Conservation (phyloP, 2,888 invertebrate species). For the Tuberolachnus salignus region DNA sequence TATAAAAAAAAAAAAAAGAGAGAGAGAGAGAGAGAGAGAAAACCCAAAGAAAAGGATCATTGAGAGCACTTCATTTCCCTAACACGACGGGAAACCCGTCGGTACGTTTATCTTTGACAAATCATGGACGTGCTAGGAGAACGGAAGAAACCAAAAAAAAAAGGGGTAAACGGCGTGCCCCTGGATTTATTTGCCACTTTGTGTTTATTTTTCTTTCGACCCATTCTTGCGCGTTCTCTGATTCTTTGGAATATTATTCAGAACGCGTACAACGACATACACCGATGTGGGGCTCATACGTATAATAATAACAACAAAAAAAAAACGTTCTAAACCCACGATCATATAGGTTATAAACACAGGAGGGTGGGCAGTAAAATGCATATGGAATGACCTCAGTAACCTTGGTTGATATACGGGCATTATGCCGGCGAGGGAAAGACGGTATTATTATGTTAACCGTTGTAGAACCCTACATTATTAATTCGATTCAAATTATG, state of each 20-base stretch:
- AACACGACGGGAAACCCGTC: slow-evolving; percentile 27
- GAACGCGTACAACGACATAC: slow-evolving; percentile 6
- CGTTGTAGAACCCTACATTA: slow-evolving; percentile 14
- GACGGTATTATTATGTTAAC: not conserved
- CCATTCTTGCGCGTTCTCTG: not conserved
- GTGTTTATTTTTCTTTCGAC: slow-evolving; percentile 26
- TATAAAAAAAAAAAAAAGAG: not conserved
- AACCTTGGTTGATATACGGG: not conserved
- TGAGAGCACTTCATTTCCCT: slow-evolving; percentile 40
- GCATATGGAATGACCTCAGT: slow-evolving; percentile 26
- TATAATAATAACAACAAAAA: slow-evolving; percentile 6
- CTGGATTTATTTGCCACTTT: slow-evolving; percentile 41
- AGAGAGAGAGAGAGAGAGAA: slow-evolving; percentile 7
- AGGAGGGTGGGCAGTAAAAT: not conserved
- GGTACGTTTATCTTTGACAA: slow-evolving; percentile 44
- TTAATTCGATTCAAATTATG: slow-evolving; percentile 27
- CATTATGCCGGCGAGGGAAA: not conserved
- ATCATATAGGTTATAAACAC: slow-evolving; percentile 8
- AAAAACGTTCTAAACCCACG: slow-evolving; percentile 8
- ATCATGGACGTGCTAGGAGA: slow-evolving; percentile 42
- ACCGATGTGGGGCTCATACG: not conserved
- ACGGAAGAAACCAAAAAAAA: slow-evolving; percentile 35
- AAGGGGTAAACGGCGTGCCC: slow-evolving; percentile 11
- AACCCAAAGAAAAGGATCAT: slow-evolving; percentile 30
- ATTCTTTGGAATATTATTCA: slow-evolving; percentile 24